Conservation (phyloP, 2,888 invertebrate species). For the Eudasyphora cyanicolor region DNA sequence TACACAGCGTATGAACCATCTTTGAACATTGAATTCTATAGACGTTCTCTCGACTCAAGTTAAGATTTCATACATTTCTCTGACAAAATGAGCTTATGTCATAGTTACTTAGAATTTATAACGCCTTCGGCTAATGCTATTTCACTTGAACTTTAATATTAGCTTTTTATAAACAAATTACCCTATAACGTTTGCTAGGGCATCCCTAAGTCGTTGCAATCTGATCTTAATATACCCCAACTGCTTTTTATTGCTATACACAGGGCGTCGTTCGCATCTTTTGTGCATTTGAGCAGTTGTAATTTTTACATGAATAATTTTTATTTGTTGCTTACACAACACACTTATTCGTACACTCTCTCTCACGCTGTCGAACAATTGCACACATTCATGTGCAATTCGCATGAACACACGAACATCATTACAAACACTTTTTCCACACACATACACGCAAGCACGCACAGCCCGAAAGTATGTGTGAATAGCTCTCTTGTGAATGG, state of each 20-base stretch:
- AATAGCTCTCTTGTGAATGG: slow-evolving; percentile 49
- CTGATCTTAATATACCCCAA: neutral
- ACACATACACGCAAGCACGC: neutral
- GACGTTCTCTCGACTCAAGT: too few relatives aligned
- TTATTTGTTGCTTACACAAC: slow-evolving; percentile 47
- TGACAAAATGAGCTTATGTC: too few relatives aligned
- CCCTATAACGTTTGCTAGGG: neutral
- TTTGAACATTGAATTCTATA: too few relatives aligned
- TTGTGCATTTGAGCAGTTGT: slow-evolving; percentile 34
- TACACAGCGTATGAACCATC: too few relatives aligned
- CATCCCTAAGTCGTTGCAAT: neutral
- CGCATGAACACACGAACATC: neutral
- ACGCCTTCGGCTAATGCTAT: too few relatives aligned
- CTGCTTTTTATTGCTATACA: neutral
- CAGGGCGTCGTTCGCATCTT: neutral
- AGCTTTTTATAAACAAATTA: too few relatives aligned
- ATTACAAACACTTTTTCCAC: slow-evolving; percentile 1
- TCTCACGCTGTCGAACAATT: too few relatives aligned
- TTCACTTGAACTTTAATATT: too few relatives aligned
- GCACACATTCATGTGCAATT: slow-evolving; percentile 1
- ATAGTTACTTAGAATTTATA: too few relatives aligned
- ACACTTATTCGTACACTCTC: too few relatives aligned
- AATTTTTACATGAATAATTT: slow-evolving; percentile 56
- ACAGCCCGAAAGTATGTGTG: slow-evolving; percentile 45
- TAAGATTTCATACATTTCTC: too few relatives aligned